A percentile compares a stretch with the other conserved stretches of the same genome.
These are phyloP conservation scores for Engraulis encrasicolus DNA, from an alignment of 2,113 vertebrate species.

Conservation along the genomic window DNA sequence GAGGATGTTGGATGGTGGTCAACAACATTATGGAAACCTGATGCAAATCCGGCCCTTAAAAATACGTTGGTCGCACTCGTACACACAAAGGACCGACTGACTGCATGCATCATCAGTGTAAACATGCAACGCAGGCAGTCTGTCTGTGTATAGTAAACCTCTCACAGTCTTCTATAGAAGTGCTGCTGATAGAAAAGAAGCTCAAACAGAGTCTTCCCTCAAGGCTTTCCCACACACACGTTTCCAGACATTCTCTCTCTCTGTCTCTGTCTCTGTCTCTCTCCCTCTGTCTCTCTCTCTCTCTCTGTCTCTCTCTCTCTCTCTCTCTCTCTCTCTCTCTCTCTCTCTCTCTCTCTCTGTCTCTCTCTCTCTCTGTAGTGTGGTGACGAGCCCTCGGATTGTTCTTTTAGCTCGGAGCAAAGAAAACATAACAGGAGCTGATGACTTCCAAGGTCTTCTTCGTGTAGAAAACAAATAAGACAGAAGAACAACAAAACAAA, in stretches of 20 bases:
- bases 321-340: not conserved
- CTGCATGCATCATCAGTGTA: constrained; percentile 22
- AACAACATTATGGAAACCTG: constrained; percentile 58
- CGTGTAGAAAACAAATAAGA: not conserved
- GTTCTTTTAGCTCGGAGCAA: not conserved
- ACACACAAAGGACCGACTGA: constrained; percentile 40
- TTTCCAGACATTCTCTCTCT: not conserved
- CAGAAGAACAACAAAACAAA: no score
- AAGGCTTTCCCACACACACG: not conserved
- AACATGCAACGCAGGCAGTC: not conserved
- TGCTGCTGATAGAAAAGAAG: not conserved
- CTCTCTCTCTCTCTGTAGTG: not conserved
- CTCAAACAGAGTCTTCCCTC: not conserved
- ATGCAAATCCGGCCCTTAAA: constrained; percentile 53
- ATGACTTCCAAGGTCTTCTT: not conserved
- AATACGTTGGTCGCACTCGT: constrained; percentile 18
- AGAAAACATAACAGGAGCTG: not conserved
- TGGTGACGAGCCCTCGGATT: not conserved
- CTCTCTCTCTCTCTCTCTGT: not conserved
- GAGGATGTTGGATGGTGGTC: not conserved
- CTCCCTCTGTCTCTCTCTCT: not conserved
- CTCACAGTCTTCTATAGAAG: no score
- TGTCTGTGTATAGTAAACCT: not conserved
- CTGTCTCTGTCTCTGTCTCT: not conserved
- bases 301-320: not conserved